Conservation (phyloP, 2,113 vertebrate genomes). For the Murina feae region DNA sequence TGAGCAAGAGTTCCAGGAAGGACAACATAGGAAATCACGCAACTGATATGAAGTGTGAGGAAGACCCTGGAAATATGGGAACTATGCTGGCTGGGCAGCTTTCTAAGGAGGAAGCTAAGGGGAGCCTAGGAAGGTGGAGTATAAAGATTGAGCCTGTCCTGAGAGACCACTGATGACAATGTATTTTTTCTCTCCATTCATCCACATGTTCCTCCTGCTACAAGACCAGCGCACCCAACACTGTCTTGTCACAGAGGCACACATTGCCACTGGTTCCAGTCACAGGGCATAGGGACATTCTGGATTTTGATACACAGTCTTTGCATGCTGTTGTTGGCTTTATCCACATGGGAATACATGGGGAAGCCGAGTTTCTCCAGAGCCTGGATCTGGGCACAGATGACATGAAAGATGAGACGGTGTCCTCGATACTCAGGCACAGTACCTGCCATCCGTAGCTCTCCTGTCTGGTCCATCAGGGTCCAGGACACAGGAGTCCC, state of each 20-base stretch:
- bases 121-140: not conserved
- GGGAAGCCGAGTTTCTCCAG: not conserved
- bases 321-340: not conserved
- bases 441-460: conserved; percentile 29
- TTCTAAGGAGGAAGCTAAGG: not conserved
- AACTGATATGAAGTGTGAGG: not conserved
- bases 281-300: rapidly evolving
- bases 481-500: not conserved
- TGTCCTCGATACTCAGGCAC: not conserved
- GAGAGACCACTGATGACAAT: not conserved
- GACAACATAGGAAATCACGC: not conserved
- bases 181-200: not conserved
- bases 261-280: conserved; percentile 41
- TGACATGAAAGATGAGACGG: not conserved
- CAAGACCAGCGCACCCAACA: rapidly evolving
- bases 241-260: not conserved
- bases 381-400: rapidly evolving
- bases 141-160: not conserved
- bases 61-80: not conserved
- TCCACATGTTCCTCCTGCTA: not conserved
- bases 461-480: conserved; percentile 61
- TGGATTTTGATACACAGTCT: rapidly evolving
- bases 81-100: rapidly evolving
- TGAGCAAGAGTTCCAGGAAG: not conserved
- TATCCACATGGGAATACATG: not conserved